Conservation (phyloP, 2,797 vertebrate species). For the Sebastes iracundus region DNA sequence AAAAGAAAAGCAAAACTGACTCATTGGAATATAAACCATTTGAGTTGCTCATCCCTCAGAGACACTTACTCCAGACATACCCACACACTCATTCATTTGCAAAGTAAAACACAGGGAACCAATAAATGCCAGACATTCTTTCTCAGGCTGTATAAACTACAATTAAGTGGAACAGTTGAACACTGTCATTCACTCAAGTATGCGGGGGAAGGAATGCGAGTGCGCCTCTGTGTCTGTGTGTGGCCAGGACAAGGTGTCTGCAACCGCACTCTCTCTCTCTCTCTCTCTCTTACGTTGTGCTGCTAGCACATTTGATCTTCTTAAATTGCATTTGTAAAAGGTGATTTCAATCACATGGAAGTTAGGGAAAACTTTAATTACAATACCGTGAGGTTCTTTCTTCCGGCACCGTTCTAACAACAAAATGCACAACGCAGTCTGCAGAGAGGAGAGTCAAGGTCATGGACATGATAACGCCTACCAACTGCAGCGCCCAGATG, state of each 20-base stretch:
- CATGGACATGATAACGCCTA: slow-evolving; percentile 66
- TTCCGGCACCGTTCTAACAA: slow-evolving; percentile 6
- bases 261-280: slow-evolving; percentile 26
- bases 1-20: neutral
- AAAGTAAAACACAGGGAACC: slow-evolving; percentile 61
- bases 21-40: slow-evolving; percentile 20
- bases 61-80: slow-evolving; percentile 46
- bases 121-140: slow-evolving; percentile 77
- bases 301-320: slow-evolving; percentile 1
- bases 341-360: slow-evolving; percentile 36
- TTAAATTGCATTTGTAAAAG: slow-evolving; percentile 9
- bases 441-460: slow-evolving; percentile 68
- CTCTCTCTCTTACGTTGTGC: slow-evolving; percentile 6
- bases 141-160: slow-evolving; percentile 78
- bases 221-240: slow-evolving; percentile 61
- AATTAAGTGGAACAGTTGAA: slow-evolving; percentile 78
- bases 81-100: slow-evolving; percentile 47
- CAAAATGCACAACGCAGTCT: slow-evolving; percentile 54
- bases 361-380: slow-evolving; percentile 18
- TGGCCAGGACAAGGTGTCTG: slow-evolving; percentile 65
- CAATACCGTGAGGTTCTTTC: slow-evolving; percentile 3
- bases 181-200: slow-evolving; percentile 77
- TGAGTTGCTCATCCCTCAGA: slow-evolving; percentile 40
- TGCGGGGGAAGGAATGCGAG: slow-evolving; percentile 64
- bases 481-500: slow-evolving; percentile 66